A percentile compares a stretch with the other conserved stretches of the same genome.
Conservation (phyloP, 2,888 invertebrate genomes). For the Phalangium opilio region DNA sequence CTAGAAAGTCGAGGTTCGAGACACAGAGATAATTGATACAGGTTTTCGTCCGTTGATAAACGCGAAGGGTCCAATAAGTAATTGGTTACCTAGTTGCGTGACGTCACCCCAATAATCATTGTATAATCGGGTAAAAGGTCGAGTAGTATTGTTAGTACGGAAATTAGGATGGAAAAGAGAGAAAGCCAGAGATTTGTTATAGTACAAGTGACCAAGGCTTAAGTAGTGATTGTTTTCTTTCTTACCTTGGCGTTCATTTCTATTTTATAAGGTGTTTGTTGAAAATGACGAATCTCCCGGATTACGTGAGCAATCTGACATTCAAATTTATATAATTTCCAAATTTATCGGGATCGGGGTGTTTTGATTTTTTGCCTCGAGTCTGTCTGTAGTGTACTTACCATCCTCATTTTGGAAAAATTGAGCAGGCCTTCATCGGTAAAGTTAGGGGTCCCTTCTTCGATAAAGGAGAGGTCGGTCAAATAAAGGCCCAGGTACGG, state of each 20-base stretch:
- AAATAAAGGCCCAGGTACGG: conserved; percentile 77
- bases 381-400: conserved; percentile 32
- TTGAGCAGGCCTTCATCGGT: conserved; percentile 75
- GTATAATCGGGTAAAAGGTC: too few species aligned
- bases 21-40: conserved; percentile 63
- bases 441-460: conserved; percentile 80
- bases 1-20: conserved; percentile 62
- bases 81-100: conserved; percentile 44
- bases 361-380: too few species aligned
- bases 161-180: too few species aligned
- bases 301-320: conserved; percentile 79
- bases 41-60: conserved; percentile 59
- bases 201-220: too few species aligned
- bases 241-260: conserved; percentile 60
- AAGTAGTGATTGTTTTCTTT: too few species aligned
- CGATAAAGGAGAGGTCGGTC: conserved; percentile 78
- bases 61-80: conserved; percentile 60
- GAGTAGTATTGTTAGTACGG: too few species aligned
- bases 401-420: conserved; percentile 92
- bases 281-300: conserved; percentile 74
- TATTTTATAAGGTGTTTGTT: conserved; percentile 81
- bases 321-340: background rate
- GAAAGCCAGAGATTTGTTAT: too few species aligned
- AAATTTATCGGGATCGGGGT: too few species aligned
- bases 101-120: too few species aligned